Evolutionary conservation across 2,888 invertebrate genomes (phyloP).

Genomic region (Nephrotoma appendiculata): DNA sequence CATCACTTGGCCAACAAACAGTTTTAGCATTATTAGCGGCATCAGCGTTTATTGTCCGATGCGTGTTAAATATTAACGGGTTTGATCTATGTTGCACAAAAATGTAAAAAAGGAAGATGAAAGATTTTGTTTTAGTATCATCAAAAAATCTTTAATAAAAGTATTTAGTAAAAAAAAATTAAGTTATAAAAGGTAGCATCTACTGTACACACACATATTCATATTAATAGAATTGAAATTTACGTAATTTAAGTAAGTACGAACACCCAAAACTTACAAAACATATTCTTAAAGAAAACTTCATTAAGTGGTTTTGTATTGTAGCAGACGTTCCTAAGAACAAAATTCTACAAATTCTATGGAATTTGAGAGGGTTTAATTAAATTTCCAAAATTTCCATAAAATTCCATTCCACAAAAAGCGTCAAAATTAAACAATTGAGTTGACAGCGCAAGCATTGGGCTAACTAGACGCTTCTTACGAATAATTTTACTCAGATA

Average conservation of each 20-base stretch:
- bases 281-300: background rate
- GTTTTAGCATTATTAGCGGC: background rate
- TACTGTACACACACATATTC: background rate
- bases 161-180: background rate
- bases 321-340: too few relatives aligned
- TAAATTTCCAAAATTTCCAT: too few relatives aligned
- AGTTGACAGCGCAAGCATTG: too few relatives aligned
- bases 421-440: too few relatives aligned
- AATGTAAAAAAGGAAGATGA: background rate
- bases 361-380: too few relatives aligned
- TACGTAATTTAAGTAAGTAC: background rate
- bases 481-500: too few relatives aligned
- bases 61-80: background rate
- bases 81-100: background rate
- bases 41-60: background rate
- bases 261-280: background rate
- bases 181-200: background rate
- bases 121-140: conserved; percentile 1
- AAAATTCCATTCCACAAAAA: too few relatives aligned
- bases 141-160: background rate
- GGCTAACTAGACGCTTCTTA: too few relatives aligned
- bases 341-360: too few relatives aligned
- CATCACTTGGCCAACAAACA: background rate
- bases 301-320: too few relatives aligned
- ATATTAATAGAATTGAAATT: background rate